Conservation (phyloP, 2,113 vertebrate species). For the Tragulus kanchil region DNA sequence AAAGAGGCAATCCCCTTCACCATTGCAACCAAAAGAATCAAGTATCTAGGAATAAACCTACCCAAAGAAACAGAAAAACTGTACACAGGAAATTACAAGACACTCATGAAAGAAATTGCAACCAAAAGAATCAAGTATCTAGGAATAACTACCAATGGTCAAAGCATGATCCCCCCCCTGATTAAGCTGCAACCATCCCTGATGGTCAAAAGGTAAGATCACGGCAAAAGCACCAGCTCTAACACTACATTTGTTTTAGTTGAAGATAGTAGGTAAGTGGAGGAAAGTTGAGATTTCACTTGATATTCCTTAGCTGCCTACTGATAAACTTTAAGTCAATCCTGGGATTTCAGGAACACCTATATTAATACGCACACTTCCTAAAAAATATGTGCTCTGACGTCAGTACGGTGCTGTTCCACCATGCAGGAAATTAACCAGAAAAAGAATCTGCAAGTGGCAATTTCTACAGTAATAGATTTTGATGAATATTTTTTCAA, state of each 20-base stretch:
- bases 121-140: too few relatives aligned
- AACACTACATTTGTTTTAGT: slow-evolving; percentile 13
- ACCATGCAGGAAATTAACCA: slow-evolving; percentile 51
- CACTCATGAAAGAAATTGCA: too few relatives aligned
- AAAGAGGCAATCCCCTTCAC: too few relatives aligned
- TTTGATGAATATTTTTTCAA: slow-evolving; percentile 73
- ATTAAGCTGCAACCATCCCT: slow-evolving; percentile 79
- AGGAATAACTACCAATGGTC: too few relatives aligned
- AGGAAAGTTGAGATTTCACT: slow-evolving; percentile 3
- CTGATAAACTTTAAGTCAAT: neutral
- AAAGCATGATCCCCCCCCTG: too few relatives aligned
- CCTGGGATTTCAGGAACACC: slow-evolving; percentile 39
- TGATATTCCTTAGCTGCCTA: neutral
- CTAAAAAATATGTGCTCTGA: slow-evolving; percentile 41
- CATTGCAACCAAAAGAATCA: too few relatives aligned
- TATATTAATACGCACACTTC: slow-evolving; percentile 69
- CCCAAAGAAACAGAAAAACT: too few relatives aligned
- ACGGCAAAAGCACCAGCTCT: neutral
- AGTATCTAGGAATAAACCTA: too few relatives aligned
- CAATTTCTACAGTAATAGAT: slow-evolving; percentile 76
- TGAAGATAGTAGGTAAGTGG: slow-evolving; percentile 3
- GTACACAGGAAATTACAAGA: too few relatives aligned
- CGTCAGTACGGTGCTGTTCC: slow-evolving; percentile 71
- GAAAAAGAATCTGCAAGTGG: slow-evolving; percentile 62
- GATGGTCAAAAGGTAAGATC: slow-evolving; percentile 40